Conservation (phyloP, 1,140 invertebrate species). For the Sinella curviseta region DNA sequence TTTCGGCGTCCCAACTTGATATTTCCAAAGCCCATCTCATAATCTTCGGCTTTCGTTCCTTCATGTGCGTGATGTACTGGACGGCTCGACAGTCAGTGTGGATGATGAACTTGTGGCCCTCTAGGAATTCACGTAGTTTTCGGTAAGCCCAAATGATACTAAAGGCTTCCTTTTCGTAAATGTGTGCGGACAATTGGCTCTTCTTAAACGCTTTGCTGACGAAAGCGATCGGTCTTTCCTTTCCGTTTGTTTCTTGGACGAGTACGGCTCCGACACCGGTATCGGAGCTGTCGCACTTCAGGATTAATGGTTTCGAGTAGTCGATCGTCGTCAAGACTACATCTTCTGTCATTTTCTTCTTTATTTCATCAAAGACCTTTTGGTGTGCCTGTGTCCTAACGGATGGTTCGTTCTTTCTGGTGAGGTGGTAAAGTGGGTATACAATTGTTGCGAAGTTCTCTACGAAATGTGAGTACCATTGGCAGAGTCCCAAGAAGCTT, state of each 20-base stretch:
- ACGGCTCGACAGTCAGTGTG: conserved; percentile 37
- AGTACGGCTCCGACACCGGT: conserved; percentile 34
- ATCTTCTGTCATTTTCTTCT: conserved; percentile 26
- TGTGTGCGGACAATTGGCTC: background rate
- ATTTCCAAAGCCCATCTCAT: conserved; percentile 45
- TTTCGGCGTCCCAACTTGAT: conserved; percentile 32
- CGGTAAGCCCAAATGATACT: conserved; percentile 36
- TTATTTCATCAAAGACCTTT: conserved; percentile 40
- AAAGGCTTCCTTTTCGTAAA: conserved; percentile 34
- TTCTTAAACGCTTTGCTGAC: conserved; percentile 28
- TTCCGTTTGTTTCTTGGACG: conserved; percentile 19
- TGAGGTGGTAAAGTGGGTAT: conserved; percentile 42
- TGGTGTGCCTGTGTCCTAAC: conserved; percentile 33
- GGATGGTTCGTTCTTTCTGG: conserved; percentile 21
- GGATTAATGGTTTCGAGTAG: conserved; percentile 32
- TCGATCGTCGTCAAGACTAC: conserved; percentile 30
- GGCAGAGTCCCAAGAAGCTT: conserved; percentile 51
- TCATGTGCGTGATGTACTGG: conserved; percentile 13
- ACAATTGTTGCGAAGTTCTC: conserved; percentile 39
- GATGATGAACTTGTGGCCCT: conserved; percentile 32
- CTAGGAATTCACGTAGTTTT: conserved; percentile 23
- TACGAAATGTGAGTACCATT: conserved; percentile 47
- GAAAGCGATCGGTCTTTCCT: conserved; percentile 23
- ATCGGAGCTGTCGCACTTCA: conserved; percentile 31
- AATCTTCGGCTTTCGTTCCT: conserved; percentile 27